Evolutionary conservation across 1,140 invertebrate genomes (phyloP).

Genomic region (Trachymyrmex cornetzi): DNA sequence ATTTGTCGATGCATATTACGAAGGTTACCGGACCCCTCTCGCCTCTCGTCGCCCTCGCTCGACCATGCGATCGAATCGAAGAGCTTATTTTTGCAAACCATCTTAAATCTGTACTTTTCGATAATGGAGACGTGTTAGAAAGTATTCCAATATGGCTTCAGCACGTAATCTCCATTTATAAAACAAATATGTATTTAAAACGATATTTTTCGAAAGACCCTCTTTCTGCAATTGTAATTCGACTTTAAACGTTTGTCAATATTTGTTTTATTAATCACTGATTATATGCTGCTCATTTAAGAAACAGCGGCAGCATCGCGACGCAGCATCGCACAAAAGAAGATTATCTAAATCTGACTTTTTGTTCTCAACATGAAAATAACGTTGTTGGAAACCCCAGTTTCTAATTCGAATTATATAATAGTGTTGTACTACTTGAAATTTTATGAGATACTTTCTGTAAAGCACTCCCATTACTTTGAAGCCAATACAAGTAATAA

Average conservation of each 20-base stretch:
- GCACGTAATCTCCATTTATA: background rate
- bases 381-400: background rate
- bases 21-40: constrained; percentile 67
- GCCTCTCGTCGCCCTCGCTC: background rate
- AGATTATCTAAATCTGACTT: background rate
- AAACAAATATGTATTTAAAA: background rate
- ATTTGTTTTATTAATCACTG: background rate
- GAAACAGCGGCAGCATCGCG: background rate
- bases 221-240: background rate
- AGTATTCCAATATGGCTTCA: background rate
- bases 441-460: background rate
- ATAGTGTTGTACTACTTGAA: background rate
- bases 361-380: background rate
- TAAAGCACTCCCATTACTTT: background rate
- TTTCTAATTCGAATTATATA: constrained; percentile 6
- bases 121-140: background rate
- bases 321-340: background rate
- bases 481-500: background rate
- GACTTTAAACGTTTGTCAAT: background rate
- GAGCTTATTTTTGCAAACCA: constrained; percentile 34
- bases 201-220: background rate
- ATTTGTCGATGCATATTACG: constrained; percentile 75
- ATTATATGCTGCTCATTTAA: background rate
- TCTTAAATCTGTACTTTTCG: constrained; percentile 14
- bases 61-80: constrained; percentile 20